Evolutionary conservation across 2,113 vertebrate species (phyloP), one percentile per base, ranked within the genome.

Genomic region (Podocnemis expansa): DNA sequence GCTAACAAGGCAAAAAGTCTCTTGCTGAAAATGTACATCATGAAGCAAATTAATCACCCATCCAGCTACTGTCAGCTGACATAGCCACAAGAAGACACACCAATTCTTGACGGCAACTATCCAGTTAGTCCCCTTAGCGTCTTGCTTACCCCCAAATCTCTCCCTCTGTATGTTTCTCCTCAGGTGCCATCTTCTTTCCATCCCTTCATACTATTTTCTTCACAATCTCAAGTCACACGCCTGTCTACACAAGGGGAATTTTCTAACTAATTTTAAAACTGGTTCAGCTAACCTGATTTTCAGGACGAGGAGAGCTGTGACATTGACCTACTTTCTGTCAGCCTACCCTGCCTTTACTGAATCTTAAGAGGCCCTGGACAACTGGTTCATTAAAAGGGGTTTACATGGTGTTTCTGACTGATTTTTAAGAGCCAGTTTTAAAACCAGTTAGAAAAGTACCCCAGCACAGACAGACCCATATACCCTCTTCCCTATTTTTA

Each of bases 1-100:
- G 19, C 54, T 60, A 92, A 82, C 29, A 34, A 86, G 91, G 34
- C 0, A 78, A 38, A 82, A 67, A 54, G 75, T 11, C 47, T 84
- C 58, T 78, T 76, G 43, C 55, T 87, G 82, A 95, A 92, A 91
- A 82, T 67, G 78, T 84, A 93, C 60, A 63, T 89, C 80, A 83
- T 55, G 73, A 93, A 94, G 85, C 54, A 85, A 95, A 70, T 92
- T 89, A 94, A 85, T 95, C 52, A 73, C 51, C 84, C 56, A 52
- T 95, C 81, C 80, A 81, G 86, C 80, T 84, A 79, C 84, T 80
- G 82, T 87, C 60, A 84, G 84, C 92, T 96, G 80, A 86, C 91
- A 88, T 2, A 90, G 56, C 21, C 63, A 34, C 54, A 76, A 45
- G 51, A 73, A 31, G n/a, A 41, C 55, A 63, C 63, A 22, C 1